A percentile compares a stretch with the other conserved stretches of the same genome.
These are phyloP conservation scores for Aporophyla nigra DNA, from an alignment of 2,888 invertebrate species.

Conservation along the genomic window DNA sequence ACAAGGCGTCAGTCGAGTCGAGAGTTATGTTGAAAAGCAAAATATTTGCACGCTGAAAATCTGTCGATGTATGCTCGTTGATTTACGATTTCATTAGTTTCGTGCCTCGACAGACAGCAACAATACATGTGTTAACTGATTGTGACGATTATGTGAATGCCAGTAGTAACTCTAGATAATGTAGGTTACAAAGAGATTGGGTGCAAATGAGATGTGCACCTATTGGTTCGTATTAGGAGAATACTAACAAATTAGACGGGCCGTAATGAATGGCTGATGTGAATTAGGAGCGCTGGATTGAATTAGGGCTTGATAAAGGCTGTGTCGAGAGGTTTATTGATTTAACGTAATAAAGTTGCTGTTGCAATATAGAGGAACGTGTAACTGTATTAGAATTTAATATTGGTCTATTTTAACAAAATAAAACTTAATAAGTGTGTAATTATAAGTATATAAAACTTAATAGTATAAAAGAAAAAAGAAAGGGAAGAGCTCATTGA, in stretches of 20 bases:
- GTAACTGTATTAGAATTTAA: neutral
- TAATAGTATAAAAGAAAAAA: neutral
- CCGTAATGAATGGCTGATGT: slow-evolving; percentile 44
- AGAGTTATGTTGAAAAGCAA: slow-evolving; percentile 80
- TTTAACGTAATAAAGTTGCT: slow-evolving; percentile 1
- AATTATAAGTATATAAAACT: neutral
- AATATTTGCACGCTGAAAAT: slow-evolving; percentile 81
- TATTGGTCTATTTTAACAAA: neutral
- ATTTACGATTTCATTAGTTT: slow-evolving; percentile 89
- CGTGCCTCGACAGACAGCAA: slow-evolving; percentile 76
- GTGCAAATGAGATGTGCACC: slow-evolving; percentile 58
- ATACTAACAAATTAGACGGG: slow-evolving; percentile 57
- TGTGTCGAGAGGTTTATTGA: slow-evolving; percentile 38
- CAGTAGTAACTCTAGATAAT: slow-evolving; percentile 42
- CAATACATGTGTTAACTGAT: slow-evolving; percentile 77
- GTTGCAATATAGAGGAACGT: neutral
- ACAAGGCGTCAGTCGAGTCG: slow-evolving; percentile 77
- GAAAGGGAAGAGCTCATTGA: too few relatives aligned
- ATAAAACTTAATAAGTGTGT: neutral
- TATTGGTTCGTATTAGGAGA: slow-evolving; percentile 47
- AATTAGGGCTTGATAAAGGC: slow-evolving; percentile 41
- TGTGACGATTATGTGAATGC: slow-evolving; percentile 72
- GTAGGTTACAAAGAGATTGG: slow-evolving; percentile 45
- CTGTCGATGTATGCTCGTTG: slow-evolving; percentile 86
- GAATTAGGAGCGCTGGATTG: slow-evolving; percentile 44